Evolutionary conservation across 2,113 vertebrate genomes (phyloP).

Genomic region (Bos taurus): DNA sequence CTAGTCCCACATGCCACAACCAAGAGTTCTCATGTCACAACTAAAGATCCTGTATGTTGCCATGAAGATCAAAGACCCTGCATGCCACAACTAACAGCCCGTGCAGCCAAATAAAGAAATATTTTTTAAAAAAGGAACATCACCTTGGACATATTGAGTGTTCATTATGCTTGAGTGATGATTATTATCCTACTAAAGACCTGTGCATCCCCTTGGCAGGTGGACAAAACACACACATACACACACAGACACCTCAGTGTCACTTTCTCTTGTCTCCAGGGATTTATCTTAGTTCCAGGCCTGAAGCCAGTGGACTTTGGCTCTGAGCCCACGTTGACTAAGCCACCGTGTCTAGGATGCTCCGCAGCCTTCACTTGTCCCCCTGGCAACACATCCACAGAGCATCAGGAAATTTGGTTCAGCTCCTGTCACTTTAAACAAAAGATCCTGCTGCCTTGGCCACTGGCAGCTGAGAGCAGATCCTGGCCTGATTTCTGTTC

Average conservation of each 20-base stretch:
- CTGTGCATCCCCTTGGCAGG: not conserved
- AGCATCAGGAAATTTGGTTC: not conserved
- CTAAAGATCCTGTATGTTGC: not conserved
- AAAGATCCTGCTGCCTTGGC: not conserved
- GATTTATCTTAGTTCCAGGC: accelerated
- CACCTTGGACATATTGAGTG: not conserved
- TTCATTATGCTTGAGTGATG: not conserved
- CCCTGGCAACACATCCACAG: not conserved
- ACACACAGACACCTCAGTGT: not conserved
- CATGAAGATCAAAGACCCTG: not conserved
- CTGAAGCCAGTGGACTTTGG: accelerated
- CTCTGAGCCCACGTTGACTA: not conserved
- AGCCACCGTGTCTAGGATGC: not conserved
- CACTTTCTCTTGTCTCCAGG: not conserved
- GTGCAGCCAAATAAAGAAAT: not conserved
- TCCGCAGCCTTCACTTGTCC: not conserved
- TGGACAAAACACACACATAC: not conserved
- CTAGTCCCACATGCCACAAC: not conserved
- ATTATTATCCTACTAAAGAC: not conserved
- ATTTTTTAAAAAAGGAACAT: not conserved
- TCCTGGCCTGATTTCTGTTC: accelerated
- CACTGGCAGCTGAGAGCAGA: not conserved
- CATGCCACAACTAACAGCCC: not conserved
- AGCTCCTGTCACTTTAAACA: not conserved
- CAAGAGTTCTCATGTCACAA: not conserved